Evolutionary conservation across 2,113 vertebrate genomes (phyloP).

Genomic region (Mesitornis unicolor): DNA sequence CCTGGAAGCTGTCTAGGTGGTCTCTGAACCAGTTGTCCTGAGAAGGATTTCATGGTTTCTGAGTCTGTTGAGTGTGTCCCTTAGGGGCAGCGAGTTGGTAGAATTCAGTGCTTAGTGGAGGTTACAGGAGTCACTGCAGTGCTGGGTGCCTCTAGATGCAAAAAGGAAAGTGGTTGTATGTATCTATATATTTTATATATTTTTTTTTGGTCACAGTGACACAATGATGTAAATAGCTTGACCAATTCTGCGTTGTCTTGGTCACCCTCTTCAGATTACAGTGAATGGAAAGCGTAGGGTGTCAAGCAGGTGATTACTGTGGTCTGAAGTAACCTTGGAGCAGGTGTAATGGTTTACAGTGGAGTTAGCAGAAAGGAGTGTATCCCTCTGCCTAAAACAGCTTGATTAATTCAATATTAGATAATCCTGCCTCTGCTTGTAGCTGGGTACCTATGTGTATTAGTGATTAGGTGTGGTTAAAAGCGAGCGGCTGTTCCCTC

Average conservation of each 20-base stretch:
- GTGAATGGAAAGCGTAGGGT: not conserved
- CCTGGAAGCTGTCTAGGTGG: not conserved
- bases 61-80: not conserved
- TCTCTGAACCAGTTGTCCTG: not conserved
- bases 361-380: not conserved
- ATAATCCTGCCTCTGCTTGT: not conserved
- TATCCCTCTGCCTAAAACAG: not conserved
- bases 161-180: not conserved
- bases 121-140: not conserved
- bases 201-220: not conserved
- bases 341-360: not conserved
- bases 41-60: not conserved
- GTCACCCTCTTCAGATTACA: accelerated
- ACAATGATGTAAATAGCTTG: not conserved
- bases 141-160: not conserved
- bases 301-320: not conserved
- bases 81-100: not conserved
- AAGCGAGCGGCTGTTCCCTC: not conserved
- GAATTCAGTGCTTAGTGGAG: not conserved
- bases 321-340: not conserved
- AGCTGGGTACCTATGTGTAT: not conserved
- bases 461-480: not conserved
- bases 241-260: not conserved
- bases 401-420: not conserved
- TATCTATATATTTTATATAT: not conserved